Evolutionary conservation across 1,140 invertebrate genomes (phyloP).

Genomic region (Aphidius gifuensis): DNA sequence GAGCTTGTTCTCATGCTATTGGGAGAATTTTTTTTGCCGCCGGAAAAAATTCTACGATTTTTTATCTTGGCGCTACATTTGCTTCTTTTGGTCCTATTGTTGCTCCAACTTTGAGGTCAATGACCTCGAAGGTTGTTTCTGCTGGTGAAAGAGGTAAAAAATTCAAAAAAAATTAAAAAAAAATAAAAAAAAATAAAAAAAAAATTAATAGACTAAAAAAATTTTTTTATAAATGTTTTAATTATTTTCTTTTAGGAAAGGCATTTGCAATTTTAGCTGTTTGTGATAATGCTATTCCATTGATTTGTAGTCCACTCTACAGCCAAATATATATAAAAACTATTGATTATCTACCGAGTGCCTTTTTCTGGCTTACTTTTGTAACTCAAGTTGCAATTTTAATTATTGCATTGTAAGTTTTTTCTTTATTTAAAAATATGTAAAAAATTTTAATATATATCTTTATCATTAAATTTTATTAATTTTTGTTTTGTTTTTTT

Average conservation of each 20-base stretch:
- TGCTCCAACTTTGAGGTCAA: slow-evolving; percentile 70
- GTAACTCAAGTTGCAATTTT: slow-evolving; percentile 65
- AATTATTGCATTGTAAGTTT: slow-evolving; percentile 63
- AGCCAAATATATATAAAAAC: slow-evolving; percentile 70
- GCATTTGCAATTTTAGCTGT: slow-evolving; percentile 71
- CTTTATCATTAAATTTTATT: too few relatives aligned
- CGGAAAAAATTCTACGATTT: slow-evolving; percentile 53
- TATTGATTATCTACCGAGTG: slow-evolving; percentile 56
- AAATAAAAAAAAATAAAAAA: background rate
- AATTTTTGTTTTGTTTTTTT: too few relatives aligned
- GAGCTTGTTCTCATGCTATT: slow-evolving; percentile 63
- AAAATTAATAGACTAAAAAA: too few relatives aligned
- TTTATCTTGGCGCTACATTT: slow-evolving; percentile 65
- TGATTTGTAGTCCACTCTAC: slow-evolving; percentile 68
- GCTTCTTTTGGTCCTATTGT: slow-evolving; percentile 70
- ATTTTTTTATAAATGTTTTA: too few relatives aligned
- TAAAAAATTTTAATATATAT: too few relatives aligned
- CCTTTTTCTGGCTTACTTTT: slow-evolving; percentile 69
- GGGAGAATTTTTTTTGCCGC: slow-evolving; percentile 66
- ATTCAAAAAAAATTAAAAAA: background rate
- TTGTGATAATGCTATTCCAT: slow-evolving; percentile 71
- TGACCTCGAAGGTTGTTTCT: slow-evolving; percentile 70
- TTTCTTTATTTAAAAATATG: too few relatives aligned
- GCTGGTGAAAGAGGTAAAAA: slow-evolving; percentile 63
- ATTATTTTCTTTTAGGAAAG: slow-evolving; percentile 58